phyloP scores from a whole-genome alignment of 2,888 invertebrate species.

The Acleris sparsana region DNA sequence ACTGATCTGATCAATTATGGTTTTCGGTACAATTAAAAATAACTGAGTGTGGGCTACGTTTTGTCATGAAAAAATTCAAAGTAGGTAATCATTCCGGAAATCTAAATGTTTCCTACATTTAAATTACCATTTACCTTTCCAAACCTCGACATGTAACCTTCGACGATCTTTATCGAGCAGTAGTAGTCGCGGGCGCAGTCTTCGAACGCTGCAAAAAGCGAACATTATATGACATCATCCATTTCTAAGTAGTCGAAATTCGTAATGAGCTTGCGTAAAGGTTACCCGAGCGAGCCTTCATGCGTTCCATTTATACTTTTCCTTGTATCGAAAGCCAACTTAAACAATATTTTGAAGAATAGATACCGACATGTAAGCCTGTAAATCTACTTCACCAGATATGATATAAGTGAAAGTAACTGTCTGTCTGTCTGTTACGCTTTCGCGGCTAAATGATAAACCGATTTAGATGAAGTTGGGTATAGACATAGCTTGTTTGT shows the following conservation, averaged over 20 bases:
- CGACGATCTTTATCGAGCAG: conserved; percentile 84
- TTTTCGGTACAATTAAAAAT: too few relatives aligned
- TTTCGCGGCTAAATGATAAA: too few relatives aligned
- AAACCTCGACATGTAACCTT: conserved; percentile 83
- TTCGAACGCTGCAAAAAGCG: conserved; percentile 81
- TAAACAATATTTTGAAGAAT: too few relatives aligned
- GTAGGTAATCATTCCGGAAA: neutral
- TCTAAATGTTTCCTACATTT: neutral
- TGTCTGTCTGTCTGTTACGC: too few relatives aligned
- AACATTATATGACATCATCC: conserved; percentile 30
- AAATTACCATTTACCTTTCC: conserved; percentile 70
- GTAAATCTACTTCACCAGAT: too few relatives aligned
- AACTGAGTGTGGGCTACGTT: neutral
- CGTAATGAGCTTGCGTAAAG: conserved; percentile 11
- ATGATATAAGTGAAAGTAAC: too few relatives aligned
- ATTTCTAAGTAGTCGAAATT: conserved; percentile 27
- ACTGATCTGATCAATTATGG: too few relatives aligned
- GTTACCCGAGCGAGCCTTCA: conserved; percentile 3
- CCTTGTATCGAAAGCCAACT: too few relatives aligned
- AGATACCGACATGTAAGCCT: too few relatives aligned
- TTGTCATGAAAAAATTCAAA: neutral
- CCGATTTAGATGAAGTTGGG: too few relatives aligned
- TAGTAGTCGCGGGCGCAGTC: conserved; percentile 84
- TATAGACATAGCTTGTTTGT: too few relatives aligned
- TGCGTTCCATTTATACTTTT: too few relatives aligned